Base-by-base conservation (phyloP, 1,140 invertebrate genomes). In the Oreohelix idahoensis region DNA sequence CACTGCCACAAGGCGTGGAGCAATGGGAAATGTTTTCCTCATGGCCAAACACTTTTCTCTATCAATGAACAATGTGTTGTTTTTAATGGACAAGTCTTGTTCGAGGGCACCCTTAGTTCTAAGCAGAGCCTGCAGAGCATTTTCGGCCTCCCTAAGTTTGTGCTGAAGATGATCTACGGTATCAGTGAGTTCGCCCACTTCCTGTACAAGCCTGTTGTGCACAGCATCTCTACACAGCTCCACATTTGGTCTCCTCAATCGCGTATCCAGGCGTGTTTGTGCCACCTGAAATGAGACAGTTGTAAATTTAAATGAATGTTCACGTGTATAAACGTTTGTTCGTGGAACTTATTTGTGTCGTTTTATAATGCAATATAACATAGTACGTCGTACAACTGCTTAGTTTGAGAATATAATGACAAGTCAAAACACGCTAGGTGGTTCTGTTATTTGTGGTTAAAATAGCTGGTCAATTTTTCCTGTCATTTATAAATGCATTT, bases 41-140 rank as follows among this genome's bases (percentile, higher is more conserved):
- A 98, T 94, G n/a, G 97, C 96, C 93, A 97, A 95, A 90, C 97
- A 98, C 93, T 98, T 97, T 92, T 98, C 97, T 76, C 96, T 94
- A 93, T 99, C 97, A 84, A 98, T 97, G 91, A 98, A 97, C 71
- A 98, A 93, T 10, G 96, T 95, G 90, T 97, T 97, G 77, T 96
- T 95, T 94, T 98, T 99, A 88, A 96, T 94, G 63, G 96, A 95
- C 36, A 98, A 93, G 92, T 98, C 97, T 75, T 96, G 95, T 93
- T 98, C 97, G 29, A 99, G 93, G 82, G 94, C 94, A 58, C 96
- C 95, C 88, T 96, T 95, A 1, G 96, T 97, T 86, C 96, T 95
- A 11, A 98, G 93, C 76, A 98, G 93, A 83, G 96, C 95, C 91
- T 98, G 97, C 90, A 94, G 86, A 13, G 93, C 89, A 83, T 98